Percentiles rank a stretch among this genome's conserved stretches.
phyloP scores from a whole-genome alignment of 2,113 vertebrate genomes.

The Athene cunicularia region DNA sequence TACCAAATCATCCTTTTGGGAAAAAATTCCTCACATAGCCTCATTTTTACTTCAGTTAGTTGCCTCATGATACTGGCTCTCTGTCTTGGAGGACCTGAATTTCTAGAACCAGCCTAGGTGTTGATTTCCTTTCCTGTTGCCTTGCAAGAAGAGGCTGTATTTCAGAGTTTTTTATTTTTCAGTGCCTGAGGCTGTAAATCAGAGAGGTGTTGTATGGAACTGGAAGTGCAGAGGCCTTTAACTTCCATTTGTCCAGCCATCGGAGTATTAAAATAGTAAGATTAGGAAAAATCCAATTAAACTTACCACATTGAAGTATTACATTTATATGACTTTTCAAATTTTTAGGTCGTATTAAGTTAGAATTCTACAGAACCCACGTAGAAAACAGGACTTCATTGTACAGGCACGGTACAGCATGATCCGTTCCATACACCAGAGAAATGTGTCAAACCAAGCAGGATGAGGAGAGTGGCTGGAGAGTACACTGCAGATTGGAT shows the following conservation, averaged over 20 bases:
- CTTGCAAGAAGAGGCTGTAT: background rate
- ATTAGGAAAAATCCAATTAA: background rate
- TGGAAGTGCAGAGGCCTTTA: background rate
- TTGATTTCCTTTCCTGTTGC: background rate
- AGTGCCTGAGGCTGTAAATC: background rate
- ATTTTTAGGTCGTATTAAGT: background rate
- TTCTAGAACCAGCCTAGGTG: background rate
- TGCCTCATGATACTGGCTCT: background rate
- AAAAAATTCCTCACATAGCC: background rate
- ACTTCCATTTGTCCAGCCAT: background rate
- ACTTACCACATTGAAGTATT: background rate
- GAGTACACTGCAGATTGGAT: background rate
- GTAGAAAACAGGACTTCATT: fast-evolving
- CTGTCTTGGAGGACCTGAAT: background rate
- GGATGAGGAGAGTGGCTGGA: background rate
- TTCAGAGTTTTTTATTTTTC: background rate
- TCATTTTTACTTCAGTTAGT: background rate
- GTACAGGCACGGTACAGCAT: background rate
- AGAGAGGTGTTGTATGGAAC: background rate
- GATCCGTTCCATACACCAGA: background rate
- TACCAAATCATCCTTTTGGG: background rate
- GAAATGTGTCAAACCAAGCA: background rate
- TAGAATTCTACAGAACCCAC: background rate
- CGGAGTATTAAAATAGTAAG: background rate
- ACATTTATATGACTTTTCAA: background rate